Percentiles rank a stretch among this genome's conserved stretches.
These are phyloP conservation scores for Bibio marci DNA, from an alignment of 2,888 invertebrate species.

Conservation along the genomic window DNA sequence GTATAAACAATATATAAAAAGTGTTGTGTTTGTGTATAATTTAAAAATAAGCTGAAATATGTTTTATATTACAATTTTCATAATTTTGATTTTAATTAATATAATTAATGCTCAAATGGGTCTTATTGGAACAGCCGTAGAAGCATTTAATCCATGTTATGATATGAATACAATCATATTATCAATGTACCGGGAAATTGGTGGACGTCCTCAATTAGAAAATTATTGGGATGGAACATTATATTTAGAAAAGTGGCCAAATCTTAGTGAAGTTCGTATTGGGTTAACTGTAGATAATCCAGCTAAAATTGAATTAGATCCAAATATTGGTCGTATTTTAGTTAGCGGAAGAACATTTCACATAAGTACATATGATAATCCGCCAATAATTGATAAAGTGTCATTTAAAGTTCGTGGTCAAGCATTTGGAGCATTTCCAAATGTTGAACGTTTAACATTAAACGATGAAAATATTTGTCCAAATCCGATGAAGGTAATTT, in stretches of 20 bases:
- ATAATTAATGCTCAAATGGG: too few species aligned
- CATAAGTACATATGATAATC: not conserved
- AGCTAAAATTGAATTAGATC: slow-evolving; percentile 1
- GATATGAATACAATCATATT: not conserved
- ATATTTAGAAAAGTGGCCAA: slow-evolving; percentile 1
- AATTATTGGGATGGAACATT: slow-evolving; percentile 3
- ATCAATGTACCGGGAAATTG: slow-evolving; percentile 1
- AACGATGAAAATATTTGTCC: not conserved
- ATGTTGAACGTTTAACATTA: not conserved
- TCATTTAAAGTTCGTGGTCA: not conserved
- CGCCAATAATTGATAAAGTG: not conserved
- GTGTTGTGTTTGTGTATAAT: too few species aligned
- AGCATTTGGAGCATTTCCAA: not conserved
- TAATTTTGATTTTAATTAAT: too few species aligned
- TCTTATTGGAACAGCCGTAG: too few species aligned
- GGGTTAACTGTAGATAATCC: not conserved
- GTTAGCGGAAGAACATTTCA: not conserved
- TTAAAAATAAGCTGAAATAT: too few species aligned
- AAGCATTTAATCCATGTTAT: too few species aligned
- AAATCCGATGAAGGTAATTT: not conserved
- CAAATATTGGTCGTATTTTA: not conserved
- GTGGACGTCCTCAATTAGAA: not conserved
- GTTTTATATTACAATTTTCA: too few species aligned
- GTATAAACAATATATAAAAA: too few species aligned
- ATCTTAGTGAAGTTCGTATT: slow-evolving; percentile 1